phyloP scores from a whole-genome alignment of 1,140 invertebrate genomes.

The Drosophila leontia region DNA sequence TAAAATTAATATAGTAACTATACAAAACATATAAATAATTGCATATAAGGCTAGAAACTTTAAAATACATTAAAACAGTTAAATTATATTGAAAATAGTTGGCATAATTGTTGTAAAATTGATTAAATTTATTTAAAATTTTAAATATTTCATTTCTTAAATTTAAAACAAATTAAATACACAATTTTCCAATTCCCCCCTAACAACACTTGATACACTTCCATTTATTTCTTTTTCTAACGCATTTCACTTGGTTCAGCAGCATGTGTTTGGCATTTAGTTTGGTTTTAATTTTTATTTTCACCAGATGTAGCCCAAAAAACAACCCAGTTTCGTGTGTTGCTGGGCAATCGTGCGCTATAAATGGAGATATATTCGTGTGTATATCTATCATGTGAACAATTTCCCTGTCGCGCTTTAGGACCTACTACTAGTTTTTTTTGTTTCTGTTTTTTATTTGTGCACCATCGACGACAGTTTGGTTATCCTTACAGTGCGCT shows the following conservation, averaged over 20 bases:
- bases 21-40: too few relatives aligned
- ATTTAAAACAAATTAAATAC: too few relatives aligned
- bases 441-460: background rate
- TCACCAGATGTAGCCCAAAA: background rate
- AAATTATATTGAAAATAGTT: too few relatives aligned
- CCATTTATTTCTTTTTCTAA: conserved; percentile 27
- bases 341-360: conserved; percentile 62
- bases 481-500: conserved; percentile 38
- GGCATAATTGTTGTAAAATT: background rate
- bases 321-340: conserved; percentile 39
- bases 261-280: conserved; percentile 70
- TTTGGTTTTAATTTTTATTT: conserved; percentile 34
- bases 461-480: conserved; percentile 34
- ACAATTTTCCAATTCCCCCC: too few relatives aligned
- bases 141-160: background rate
- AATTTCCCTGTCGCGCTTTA: conserved; percentile 56
- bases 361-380: conserved; percentile 57
- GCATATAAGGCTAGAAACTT: background rate
- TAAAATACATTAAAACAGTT: background rate
- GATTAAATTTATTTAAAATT: too few relatives aligned
- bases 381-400: conserved; percentile 68
- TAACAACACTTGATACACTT: background rate
- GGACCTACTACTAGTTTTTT: conserved; percentile 42
- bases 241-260: conserved; percentile 55
- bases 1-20: too few relatives aligned